These are phyloP conservation scores for Lycia hirtaria DNA, from an alignment of 2,888 invertebrate species.

Conservation along the genomic window DNA sequence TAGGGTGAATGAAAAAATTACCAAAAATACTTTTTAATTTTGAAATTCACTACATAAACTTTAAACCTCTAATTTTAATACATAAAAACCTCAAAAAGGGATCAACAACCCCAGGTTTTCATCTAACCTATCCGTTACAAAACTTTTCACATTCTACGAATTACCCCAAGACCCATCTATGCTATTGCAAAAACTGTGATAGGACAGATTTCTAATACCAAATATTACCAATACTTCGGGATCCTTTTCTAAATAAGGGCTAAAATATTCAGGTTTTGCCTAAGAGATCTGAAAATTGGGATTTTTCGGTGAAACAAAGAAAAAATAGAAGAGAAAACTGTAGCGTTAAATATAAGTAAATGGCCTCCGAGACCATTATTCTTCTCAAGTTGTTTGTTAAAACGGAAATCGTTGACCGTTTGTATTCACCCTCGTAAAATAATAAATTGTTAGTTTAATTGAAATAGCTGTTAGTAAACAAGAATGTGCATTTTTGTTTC, in stretches of 20 bases:
- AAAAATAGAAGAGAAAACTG: background rate
- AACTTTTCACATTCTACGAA: background rate
- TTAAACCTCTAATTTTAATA: too few relatives aligned
- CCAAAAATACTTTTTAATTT: too few relatives aligned
- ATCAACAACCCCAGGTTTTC: too few relatives aligned
- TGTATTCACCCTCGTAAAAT: background rate
- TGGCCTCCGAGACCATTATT: conserved; percentile 9
- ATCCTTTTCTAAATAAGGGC: background rate
- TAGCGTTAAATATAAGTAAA: conserved; percentile 14
- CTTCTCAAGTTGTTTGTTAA: conserved; percentile 19
- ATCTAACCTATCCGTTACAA: too few relatives aligned
- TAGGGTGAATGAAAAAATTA: too few relatives aligned
- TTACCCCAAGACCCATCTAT: too few relatives aligned
- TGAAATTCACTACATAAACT: too few relatives aligned
- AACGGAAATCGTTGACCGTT: conserved; percentile 16
- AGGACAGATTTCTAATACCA: background rate
- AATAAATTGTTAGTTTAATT: too few relatives aligned
- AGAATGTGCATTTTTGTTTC: too few relatives aligned
- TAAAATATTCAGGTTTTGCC: background rate
- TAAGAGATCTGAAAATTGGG: background rate
- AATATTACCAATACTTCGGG: background rate
- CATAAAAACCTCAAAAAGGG: too few relatives aligned
- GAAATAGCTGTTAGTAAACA: too few relatives aligned
- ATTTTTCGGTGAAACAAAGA: background rate
- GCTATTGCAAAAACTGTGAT: background rate